Evolutionary conservation across 1,140 invertebrate genomes (phyloP).

Genomic region (Bombus confusus): DNA sequence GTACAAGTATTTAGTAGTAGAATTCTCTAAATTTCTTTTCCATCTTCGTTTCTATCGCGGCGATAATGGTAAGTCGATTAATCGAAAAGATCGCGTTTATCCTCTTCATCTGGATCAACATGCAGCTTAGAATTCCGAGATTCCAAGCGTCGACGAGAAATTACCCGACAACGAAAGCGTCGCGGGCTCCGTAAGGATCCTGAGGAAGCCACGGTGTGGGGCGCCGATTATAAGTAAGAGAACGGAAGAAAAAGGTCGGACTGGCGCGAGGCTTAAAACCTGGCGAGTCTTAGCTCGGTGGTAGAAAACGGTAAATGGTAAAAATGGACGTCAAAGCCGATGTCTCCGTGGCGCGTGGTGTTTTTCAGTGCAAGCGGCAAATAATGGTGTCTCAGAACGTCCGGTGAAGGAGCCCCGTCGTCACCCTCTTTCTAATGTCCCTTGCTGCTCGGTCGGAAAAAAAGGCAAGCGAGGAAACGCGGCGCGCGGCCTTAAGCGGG

Average conservation of each 20-base stretch:
- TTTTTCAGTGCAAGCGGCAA: neutral
- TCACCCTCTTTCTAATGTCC: neutral
- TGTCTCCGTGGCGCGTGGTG: neutral
- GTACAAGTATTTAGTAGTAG: too few species aligned
- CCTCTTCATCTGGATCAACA: too few species aligned
- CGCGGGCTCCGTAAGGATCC: neutral
- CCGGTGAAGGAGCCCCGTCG: constrained; percentile 27
- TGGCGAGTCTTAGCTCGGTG: neutral
- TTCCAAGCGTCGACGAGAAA: neutral
- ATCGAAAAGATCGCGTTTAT: neutral
- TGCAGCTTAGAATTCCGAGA: neutral
- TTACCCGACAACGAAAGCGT: neutral
- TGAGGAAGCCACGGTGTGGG: neutral
- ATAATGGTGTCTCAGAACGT: constrained; percentile 36
- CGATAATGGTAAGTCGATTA: too few species aligned
- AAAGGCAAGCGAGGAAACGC: constrained; percentile 3
- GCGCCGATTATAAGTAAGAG: neutral
- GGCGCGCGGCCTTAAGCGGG: neutral
- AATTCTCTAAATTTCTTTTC: too few species aligned
- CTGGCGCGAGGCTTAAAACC: neutral
- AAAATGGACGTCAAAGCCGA: constrained; percentile 41
- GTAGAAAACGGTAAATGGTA: constrained; percentile 2
- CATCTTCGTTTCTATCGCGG: too few species aligned
- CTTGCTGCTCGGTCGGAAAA: constrained; percentile 11
- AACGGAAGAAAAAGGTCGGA: neutral